Conservation (phyloP, 2,113 vertebrate species). For the Xenus cinereus region DNA sequence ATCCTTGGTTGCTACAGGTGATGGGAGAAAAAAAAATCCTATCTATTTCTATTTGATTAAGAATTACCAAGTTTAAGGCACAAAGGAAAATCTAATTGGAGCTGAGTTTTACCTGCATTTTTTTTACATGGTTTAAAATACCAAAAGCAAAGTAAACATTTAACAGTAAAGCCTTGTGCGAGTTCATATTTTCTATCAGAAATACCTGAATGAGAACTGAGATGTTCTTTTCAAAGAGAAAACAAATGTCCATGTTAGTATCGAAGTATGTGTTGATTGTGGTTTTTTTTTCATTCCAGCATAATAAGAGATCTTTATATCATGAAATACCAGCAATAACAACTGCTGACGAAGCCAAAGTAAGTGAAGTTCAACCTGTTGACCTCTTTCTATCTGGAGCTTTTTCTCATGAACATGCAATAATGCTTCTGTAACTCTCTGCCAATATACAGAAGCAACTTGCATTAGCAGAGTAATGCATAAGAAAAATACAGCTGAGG, state of each 20-base stretch:
- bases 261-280: not conserved
- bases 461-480: not conserved
- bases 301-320: not conserved
- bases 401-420: slow-evolving; percentile 29
- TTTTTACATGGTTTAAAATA: not conserved
- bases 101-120: not conserved
- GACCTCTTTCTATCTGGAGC: not conserved
- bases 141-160: not conserved
- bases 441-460: not conserved
- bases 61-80: not conserved
- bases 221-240: not conserved
- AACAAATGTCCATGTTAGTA: not conserved
- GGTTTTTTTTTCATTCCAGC: not conserved
- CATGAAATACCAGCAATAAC: not conserved
- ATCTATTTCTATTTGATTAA: not conserved
- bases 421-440: slow-evolving; percentile 19
- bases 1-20: not conserved
- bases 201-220: not conserved
- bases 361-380: slow-evolving; percentile 5
- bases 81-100: not conserved
- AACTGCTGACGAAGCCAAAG: not conserved
- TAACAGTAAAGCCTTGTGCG: not conserved
- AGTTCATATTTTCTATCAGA: not conserved
- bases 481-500: slow-evolving; percentile 5
- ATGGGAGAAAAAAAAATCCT: not conserved